Evolutionary conservation across 2,797 vertebrate species (phyloP), one percentile per base, ranked within the genome.

Genomic region (Hoplostethus mediterraneus): DNA sequence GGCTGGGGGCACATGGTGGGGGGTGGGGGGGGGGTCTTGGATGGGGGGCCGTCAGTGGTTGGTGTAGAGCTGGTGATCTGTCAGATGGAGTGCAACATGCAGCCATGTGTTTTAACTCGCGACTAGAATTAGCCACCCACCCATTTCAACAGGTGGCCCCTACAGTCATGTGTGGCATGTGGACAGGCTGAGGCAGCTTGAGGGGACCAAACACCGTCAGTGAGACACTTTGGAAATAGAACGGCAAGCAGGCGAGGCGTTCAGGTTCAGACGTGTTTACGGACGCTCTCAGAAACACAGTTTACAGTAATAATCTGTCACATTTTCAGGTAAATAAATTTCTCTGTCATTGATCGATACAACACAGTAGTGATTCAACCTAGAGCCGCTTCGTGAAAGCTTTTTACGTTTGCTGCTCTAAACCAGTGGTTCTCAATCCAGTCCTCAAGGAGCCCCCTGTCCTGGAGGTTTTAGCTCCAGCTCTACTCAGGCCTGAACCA

Each of bases 61-160:
- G 91, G 87, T 93, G 89, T 92, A 86, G 81, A 33, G 77, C 75
- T 64, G 93, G 89, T 89, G 82, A 81, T 85, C 73, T 84, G 94
- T 94, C 89, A 75, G 84, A 95, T 78, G 91, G 89, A 83, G 91
- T 92, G 95, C 92, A 95, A 92, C 90, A 91, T 90, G 90, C 92
- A 92, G 91, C 90, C 94, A 95, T 94, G 95, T 90, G 92, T 94
- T 93, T 92, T 91, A 93, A 95, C 94, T 91, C 94, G 88, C 90
- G 74, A 93, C 95, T 94, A 89, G 83, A 96, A 95, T 94, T 92
- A 95, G 92, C 95, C 93, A 95, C 93, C 93, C 85, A 90, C 79
- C 79, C 90, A 93, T 92, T 96, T 92, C 93, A 96, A 96, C 96
- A 97, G 96, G 96, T 97, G 95, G 94, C 94, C 89, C 87, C 85